Evolutionary conservation across 2,888 invertebrate species (phyloP).

Genomic region (Amphimallon solstitiale): DNA sequence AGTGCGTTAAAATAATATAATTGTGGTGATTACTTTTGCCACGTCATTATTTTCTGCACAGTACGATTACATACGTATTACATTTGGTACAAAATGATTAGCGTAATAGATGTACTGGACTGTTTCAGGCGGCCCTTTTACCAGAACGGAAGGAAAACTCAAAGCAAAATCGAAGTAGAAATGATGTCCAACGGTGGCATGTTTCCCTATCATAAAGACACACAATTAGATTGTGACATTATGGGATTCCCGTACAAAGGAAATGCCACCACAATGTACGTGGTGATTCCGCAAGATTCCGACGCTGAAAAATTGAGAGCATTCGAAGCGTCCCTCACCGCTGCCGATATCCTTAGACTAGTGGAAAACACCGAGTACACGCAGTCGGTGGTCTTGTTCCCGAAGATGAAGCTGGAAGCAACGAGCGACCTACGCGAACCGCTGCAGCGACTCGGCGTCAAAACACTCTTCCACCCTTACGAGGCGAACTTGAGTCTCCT

Average conservation of each 20-base stretch:
- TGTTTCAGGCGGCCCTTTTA: constrained; percentile 69
- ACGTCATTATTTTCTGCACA: too few relatives aligned
- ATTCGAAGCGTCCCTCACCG: constrained; percentile 65
- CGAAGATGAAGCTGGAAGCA: constrained; percentile 77
- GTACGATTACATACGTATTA: too few relatives aligned
- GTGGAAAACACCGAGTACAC: constrained; percentile 64
- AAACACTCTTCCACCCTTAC: constrained; percentile 70
- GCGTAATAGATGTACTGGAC: too few relatives aligned
- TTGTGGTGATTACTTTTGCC: too few relatives aligned
- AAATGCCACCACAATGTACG: constrained; percentile 72
- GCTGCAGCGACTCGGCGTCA: constrained; percentile 70
- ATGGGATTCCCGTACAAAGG: constrained; percentile 79
- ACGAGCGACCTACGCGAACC: constrained; percentile 67
- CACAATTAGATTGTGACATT: constrained; percentile 68
- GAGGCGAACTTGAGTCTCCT: constrained; percentile 76
- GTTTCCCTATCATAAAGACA: constrained; percentile 69
- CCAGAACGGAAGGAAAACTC: constrained; percentile 63
- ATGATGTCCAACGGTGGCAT: constrained; percentile 75
- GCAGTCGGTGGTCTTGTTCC: constrained; percentile 70
- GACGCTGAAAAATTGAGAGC: constrained; percentile 63
- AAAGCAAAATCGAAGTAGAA: constrained; percentile 64
- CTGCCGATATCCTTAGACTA: constrained; percentile 64
- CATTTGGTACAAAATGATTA: too few relatives aligned
- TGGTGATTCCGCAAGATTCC: constrained; percentile 70
- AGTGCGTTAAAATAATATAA: too few relatives aligned